Evolutionary conservation across 2,888 invertebrate genomes (phyloP).

Genomic region (Eurois occulta): DNA sequence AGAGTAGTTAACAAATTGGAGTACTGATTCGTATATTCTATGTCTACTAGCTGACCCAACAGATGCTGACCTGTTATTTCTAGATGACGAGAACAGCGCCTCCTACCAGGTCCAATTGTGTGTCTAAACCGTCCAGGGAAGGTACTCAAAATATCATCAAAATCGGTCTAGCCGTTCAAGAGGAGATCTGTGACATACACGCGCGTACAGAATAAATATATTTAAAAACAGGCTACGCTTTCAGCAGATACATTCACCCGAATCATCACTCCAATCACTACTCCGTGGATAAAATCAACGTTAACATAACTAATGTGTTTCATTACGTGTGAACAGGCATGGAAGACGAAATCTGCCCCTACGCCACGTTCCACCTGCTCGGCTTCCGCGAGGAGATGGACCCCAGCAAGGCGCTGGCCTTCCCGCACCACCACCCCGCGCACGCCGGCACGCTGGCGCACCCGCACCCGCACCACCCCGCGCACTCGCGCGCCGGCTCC

Average conservation of each 20-base stretch:
- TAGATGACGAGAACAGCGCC: not conserved
- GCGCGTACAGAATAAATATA: not conserved
- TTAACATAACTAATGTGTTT: conserved; percentile 13
- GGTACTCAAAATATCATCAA: not conserved
- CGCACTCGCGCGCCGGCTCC: conserved; percentile 96
- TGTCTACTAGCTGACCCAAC: not conserved
- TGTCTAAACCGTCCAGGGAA: not conserved
- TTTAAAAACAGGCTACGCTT: not conserved
- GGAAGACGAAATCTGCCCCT: conserved; percentile 99
- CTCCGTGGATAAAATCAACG: not conserved
- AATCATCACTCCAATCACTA: conserved; percentile 30
- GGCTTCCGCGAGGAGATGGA: conserved; percentile 99
- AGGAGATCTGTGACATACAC: not conserved
- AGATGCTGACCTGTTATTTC: not conserved
- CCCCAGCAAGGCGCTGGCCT: conserved; percentile 96
- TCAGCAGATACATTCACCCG: not conserved
- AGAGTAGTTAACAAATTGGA: conserved; percentile 22
- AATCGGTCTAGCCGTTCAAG: not conserved
- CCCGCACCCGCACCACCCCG: conserved; percentile 93
- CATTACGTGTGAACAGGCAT: conserved; percentile 91
- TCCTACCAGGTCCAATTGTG: not conserved
- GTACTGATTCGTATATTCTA: conserved; percentile 1
- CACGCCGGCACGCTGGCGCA: conserved; percentile 96
- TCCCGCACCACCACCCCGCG: conserved; percentile 95
- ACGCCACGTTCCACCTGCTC: conserved; percentile 98